These are phyloP conservation scores for Xenopus tropicalis DNA, from an alignment of 2,113 vertebrate genomes.

Conservation along the genomic window UCB_Xtro_10.0 CM004447.2:75086501-75087000, in stretches of 20 bases:
- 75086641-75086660: conserved; percentile 45
- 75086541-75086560: conserved; percentile 55
- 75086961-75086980: too few relatives aligned
- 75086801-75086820: too few relatives aligned
- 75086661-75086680: conserved; percentile 50
- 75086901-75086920: too few relatives aligned
- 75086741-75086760: conserved; percentile 49
- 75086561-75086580: conserved; percentile 46
- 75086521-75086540: conserved; percentile 54
- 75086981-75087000: too few relatives aligned
- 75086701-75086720: conserved; percentile 45
- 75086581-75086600: conserved; percentile 45
- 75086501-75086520: conserved; percentile 64
- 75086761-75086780: not conserved
- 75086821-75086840: too few relatives aligned
- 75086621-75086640: conserved; percentile 48
- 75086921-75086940: too few relatives aligned
- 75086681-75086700: conserved; percentile 54
- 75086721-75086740: conserved; percentile 60
- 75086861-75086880: too few relatives aligned
- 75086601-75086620: conserved; percentile 38
- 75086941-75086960: too few relatives aligned
- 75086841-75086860: too few relatives aligned
- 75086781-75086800: too few relatives aligned
- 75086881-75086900: too few relatives aligned